Percentiles rank a stretch among this genome's conserved stretches.
phyloP scores from a whole-genome alignment of 2,888 invertebrate species.

The Incurvaria masculella region DNA sequence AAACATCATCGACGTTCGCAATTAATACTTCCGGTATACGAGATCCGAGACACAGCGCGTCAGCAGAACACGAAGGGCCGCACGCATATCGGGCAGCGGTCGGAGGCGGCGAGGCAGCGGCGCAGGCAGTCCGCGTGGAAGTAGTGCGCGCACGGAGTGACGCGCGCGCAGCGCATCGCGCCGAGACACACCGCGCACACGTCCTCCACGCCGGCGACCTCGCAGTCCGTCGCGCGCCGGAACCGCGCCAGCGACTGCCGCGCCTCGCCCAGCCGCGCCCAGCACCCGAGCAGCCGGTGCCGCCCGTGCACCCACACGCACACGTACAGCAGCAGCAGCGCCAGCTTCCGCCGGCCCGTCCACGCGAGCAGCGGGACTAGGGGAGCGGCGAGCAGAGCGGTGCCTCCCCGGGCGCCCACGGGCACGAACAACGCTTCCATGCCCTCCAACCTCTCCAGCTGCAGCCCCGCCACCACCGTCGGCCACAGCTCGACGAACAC shows the following conservation, averaged over 20 bases:
- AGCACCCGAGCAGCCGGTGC: constrained; percentile 57
- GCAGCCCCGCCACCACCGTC: constrained; percentile 52
- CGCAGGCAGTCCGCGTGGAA: constrained; percentile 77
- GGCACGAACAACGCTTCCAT: constrained; percentile 69
- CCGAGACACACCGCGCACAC: constrained; percentile 77
- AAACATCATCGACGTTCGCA: too few species aligned
- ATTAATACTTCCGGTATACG: not conserved
- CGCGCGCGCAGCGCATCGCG: constrained; percentile 65
- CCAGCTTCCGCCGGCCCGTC: constrained; percentile 57
- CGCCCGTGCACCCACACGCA: constrained; percentile 65
- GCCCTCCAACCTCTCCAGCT: constrained; percentile 64
- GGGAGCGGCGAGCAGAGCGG: constrained; percentile 54
- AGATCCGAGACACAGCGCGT: constrained; percentile 15
- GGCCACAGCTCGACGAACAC: constrained; percentile 68
- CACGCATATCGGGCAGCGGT: constrained; percentile 74
- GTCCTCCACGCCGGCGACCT: constrained; percentile 67
- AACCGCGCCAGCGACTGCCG: constrained; percentile 60
- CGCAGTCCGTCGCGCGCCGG: constrained; percentile 61
- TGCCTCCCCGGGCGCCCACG: constrained; percentile 59
- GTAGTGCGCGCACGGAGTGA: constrained; percentile 76
- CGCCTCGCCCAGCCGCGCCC: constrained; percentile 55
- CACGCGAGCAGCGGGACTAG: constrained; percentile 55
- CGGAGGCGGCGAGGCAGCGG: constrained; percentile 66
- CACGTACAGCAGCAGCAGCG: constrained; percentile 58
- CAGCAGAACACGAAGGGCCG: constrained; percentile 59